A percentile compares a stretch with the other conserved stretches of the same genome.
Conservation (phyloP, 37 sponge, comb jelly and placozoan species). For the Spongia lamella region DNA sequence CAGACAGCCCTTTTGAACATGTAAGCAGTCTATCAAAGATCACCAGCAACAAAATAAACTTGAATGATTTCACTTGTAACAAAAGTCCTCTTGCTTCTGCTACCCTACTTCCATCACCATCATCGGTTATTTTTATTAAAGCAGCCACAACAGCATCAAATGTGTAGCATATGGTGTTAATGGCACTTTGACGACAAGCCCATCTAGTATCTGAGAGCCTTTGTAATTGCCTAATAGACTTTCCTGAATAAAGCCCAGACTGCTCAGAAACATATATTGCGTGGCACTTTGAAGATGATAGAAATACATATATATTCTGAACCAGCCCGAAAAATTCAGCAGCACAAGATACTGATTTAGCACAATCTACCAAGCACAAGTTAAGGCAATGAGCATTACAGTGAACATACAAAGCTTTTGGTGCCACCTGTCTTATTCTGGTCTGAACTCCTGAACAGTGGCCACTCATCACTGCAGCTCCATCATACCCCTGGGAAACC, state of each 20-base stretch:
- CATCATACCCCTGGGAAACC: conserved; percentile 49
- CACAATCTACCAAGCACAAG: conserved; percentile 45
- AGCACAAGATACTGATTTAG: conserved; percentile 20
- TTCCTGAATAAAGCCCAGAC: conserved; percentile 30
- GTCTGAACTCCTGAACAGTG: conserved; percentile 32
- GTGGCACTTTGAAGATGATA: conserved; percentile 40
- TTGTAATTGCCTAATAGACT: conserved; percentile 25
- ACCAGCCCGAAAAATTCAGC: conserved; percentile 41
- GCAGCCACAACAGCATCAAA: too few species aligned
- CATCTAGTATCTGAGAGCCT: conserved; percentile 34
- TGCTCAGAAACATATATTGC: conserved; percentile 24
- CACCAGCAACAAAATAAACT: too few species aligned
- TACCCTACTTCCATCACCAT: too few species aligned
- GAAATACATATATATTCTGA: conserved; percentile 36
- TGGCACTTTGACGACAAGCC: conserved; percentile 22
- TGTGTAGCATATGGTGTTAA: conserved; percentile 21
- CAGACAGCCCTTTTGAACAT: too few species aligned
- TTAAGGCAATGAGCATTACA: conserved; percentile 32
- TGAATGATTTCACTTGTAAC: too few species aligned
- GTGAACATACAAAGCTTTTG: conserved; percentile 33
- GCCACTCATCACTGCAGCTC: conserved; percentile 61
- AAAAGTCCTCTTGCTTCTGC: too few species aligned
- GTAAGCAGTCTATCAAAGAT: too few species aligned
- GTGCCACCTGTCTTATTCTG: conserved; percentile 34
- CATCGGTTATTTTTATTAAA: too few species aligned